Base-by-base conservation (phyloP, 2,888 invertebrate genomes). In the Drosophila paranaensis region DNA sequence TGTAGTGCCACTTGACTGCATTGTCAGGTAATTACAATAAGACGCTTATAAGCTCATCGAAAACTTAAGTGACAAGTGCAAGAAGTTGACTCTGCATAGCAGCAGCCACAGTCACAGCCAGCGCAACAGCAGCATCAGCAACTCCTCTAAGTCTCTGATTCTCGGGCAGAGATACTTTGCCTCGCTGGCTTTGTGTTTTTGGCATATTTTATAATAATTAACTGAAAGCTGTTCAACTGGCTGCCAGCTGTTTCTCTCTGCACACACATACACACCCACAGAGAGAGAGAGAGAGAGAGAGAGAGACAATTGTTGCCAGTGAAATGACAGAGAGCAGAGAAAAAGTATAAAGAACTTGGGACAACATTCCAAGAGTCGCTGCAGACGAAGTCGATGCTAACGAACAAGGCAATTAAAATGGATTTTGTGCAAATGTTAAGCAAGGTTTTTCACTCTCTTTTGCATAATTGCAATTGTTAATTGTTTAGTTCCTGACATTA, bases 11-110 rank as follows among this genome's bases (percentile, higher is more conserved):
- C 84, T 83, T 66, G 76, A 74, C 61, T 72, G 61, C 82, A 87
- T 87, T 89, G 85, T 84, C 89, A 77, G 89, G 82, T 84, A 84
- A 84, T 84, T 89, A 84, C 88, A 84, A 87, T 88, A 84, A 84
- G 84, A 82, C 74, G 85, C 88, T 87, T 77, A 79, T 79, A 87
- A 84, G 79, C 84, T 82, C 82, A 79, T 84, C 73, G 88, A 84
- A 81, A 71, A 73, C 64, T 65, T 46, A 67, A 78, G 84, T 75
- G 82, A 60, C 84, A 72, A 87, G 37, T 81, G 79, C 70, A 83
- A 71, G 57, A 71, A 65, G 48, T 50, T 55, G 56, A 37, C 62
- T 55, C 57, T 40, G 53, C 16, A 67, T 37, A 46, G 27, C 39
- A 39, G 39, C 58, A 58, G 16, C 60, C 40, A 4, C 56, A 43